Conservation (phyloP, 2,797 vertebrate species). For the Hydrophis major region DNA sequence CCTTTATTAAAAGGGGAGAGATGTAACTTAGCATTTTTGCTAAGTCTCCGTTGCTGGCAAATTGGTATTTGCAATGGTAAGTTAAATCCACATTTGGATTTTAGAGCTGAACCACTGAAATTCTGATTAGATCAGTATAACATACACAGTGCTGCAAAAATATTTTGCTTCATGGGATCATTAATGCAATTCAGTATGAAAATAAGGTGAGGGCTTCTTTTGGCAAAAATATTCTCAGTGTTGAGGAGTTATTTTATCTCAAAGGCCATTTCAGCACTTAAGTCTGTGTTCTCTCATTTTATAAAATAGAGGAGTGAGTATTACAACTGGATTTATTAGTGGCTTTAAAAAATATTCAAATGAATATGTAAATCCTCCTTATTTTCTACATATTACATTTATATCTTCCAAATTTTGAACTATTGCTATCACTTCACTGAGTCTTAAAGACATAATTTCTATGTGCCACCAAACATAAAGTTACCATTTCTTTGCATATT, state of each 20-base stretch:
- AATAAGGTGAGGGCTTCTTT: constrained; percentile 7
- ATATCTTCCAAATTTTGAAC: neutral
- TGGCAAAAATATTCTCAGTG: constrained; percentile 23
- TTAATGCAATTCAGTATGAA: constrained; percentile 21
- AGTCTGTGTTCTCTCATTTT: neutral
- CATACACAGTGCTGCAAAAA: constrained; percentile 19
- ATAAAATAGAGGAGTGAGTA: neutral
- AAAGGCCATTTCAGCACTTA: neutral
- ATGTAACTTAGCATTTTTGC: constrained; percentile 32
- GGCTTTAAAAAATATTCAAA: constrained; percentile 6
- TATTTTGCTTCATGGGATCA: constrained; percentile 28
- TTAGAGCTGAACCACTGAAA: constrained; percentile 36
- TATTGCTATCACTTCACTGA: constrained; percentile 12
- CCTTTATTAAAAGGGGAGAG: constrained; percentile 34
- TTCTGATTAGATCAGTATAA: constrained; percentile 43
- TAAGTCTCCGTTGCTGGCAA: constrained; percentile 19
- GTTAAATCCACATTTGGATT: constrained; percentile 15
- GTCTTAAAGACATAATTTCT: neutral
- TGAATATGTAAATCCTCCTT: neutral
- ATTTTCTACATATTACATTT: constrained; percentile 29
- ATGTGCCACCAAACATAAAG: neutral
- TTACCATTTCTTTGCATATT: neutral
- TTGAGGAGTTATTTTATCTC: constrained; percentile 13
- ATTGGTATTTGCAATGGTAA: constrained; percentile 12
- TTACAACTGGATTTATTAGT: neutral